Evolutionary conservation across 2,888 invertebrate genomes (phyloP), one percentile per base, ranked within the genome.

Genomic region (Julus scandinavius): DNA sequence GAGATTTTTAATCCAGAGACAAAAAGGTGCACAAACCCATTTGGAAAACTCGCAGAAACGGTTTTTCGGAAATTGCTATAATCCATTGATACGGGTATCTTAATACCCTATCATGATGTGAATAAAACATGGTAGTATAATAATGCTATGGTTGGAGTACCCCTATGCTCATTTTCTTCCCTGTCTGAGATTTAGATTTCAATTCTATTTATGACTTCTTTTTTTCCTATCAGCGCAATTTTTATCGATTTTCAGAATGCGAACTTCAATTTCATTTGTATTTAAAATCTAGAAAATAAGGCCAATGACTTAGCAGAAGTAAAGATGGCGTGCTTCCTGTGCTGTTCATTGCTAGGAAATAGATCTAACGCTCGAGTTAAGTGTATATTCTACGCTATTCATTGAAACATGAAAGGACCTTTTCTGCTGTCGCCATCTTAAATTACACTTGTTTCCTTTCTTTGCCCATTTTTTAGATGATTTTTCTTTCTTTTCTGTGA

Each of bases 361-460:
- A 80, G 80, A 80, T 80, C 80, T 80, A 80, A 80, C 80, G 80
- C 38, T 80, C 38, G 38, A 80, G 80, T 80, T 80, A 40, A 80
- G 80, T 80, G 11, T 80, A 38, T 15, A 80, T 80, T 40, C 80
- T 38, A 80, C 38, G 38, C 80, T 15, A 80, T 80, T 80, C 80
- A 80, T 38, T 80, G 80, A 13, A 38, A 80, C 80, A 80, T 80
- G 80, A 80, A 80, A 40, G 29, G 80, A 38, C 38, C 80, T 72
- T 80, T 80, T 80, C 80, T 80, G 13, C 38, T 80, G 80, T 80
- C 80, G 80, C 38, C 80, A 80, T 80, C 80, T 80, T 38, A 80
- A 80, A 80, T 80, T 80, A 80, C 80, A 80, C 38, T 80, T 80
- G 80, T 80, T 80, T 80, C 80, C 80, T 80, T 80, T 80, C 80